These are phyloP conservation scores for Muscicapa adusta DNA, from an alignment of 2,113 vertebrate genomes.

Conservation along the genomic window DNA sequence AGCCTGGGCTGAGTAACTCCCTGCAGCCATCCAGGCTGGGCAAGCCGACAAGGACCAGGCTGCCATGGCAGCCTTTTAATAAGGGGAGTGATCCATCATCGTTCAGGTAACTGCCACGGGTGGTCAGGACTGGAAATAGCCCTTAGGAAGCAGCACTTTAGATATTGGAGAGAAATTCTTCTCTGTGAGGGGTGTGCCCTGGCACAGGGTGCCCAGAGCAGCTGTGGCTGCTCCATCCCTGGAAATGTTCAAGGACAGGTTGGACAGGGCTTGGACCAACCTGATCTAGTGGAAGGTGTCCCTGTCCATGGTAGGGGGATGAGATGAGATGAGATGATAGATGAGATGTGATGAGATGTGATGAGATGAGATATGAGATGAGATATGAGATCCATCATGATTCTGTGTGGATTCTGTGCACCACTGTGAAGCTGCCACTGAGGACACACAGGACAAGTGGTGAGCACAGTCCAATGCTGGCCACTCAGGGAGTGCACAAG, in stretches of 20 bases:
- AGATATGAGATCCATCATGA: too few species aligned
- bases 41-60: neutral
- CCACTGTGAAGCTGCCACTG: neutral
- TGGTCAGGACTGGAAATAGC: neutral
- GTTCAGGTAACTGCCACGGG: too few species aligned
- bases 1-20: neutral
- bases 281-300: neutral
- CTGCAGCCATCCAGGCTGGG: neutral
- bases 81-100: too few species aligned
- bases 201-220: neutral
- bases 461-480: accelerated
- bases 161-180: neutral
- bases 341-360: too few species aligned
- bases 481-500: neutral
- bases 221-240: neutral
- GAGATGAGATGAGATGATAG: neutral
- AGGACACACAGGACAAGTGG: neutral
- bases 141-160: too few species aligned
- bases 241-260: accelerated
- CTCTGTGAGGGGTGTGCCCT: accelerated
- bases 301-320: neutral
- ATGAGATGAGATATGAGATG: too few species aligned
- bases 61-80: neutral
- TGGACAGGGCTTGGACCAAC: neutral
- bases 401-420: neutral